Evolutionary conservation across 1,140 invertebrate species (phyloP).

Genomic region (Diorhabda carinulata): DNA sequence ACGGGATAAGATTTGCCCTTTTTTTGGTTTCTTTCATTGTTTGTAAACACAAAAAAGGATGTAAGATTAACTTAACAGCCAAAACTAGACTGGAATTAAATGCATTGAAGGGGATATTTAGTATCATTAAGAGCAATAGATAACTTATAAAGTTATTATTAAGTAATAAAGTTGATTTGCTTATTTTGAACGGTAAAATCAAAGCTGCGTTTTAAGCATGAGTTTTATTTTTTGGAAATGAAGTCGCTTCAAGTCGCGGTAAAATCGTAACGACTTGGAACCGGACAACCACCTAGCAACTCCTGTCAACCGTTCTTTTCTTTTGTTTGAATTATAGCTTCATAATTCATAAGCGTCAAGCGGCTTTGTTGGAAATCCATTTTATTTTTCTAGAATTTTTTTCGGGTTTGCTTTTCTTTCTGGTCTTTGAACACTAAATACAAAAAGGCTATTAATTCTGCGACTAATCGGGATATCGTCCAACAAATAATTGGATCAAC

Average conservation of each 20-base stretch:
- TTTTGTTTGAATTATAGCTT: slow-evolving; percentile 32
- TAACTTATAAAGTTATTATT: no score
- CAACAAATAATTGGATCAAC: background rate
- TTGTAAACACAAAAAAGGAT: no score
- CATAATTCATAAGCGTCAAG: slow-evolving; percentile 36
- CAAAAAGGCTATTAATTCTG: slow-evolving; percentile 2
- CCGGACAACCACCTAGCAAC: slow-evolving; percentile 17
- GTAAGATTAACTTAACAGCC: no score
- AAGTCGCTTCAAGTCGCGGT: background rate
- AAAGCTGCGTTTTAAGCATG: no score
- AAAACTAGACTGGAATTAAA: no score
- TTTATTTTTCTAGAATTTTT: slow-evolving; percentile 26
- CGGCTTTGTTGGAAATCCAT: slow-evolving; percentile 35
- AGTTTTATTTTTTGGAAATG: slow-evolving; percentile 15
- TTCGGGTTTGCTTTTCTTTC: slow-evolving; percentile 12
- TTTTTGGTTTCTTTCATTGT: no score
- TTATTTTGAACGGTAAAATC: no score
- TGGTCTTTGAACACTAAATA: background rate
- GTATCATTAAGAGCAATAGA: no score
- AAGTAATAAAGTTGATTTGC: no score
- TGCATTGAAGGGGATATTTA: no score
- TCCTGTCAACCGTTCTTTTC: slow-evolving; percentile 16
- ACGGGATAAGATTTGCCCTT: no score
- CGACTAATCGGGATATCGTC: background rate
- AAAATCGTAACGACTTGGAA: slow-evolving; percentile 11